Evolutionary conservation across 2,113 vertebrate species (phyloP), one percentile per base, ranked within the genome.

Genomic region (Esox niger): DNA sequence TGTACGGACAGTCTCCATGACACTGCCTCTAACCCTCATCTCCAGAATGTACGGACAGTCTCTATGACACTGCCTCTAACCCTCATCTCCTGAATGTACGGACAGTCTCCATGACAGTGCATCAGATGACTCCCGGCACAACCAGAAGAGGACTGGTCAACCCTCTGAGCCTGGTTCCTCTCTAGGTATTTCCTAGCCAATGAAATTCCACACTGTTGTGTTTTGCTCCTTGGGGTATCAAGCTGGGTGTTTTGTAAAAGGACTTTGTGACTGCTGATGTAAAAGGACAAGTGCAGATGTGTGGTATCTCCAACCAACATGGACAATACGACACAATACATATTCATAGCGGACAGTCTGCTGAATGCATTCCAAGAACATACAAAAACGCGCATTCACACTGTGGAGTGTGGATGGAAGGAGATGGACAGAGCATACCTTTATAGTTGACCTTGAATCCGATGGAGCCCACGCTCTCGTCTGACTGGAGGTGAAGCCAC

Each of bases 371-470:
- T n/a, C n/a, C 64, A 33, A 29, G 15, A 20, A 33, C 68, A 55
- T 21, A 38, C 27, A 35, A 20, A 46, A 23, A 47, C 55, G 31
- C 15, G 46, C 52, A 46, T 33, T 23, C 55, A 52, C 6, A 29
- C n/a, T n/a, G n/a, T n/a, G n/a, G n/a, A n/a, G n/a, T n/a, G n/a
- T n/a, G n/a, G n/a, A n/a, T n/a, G n/a, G n/a, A n/a, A n/a, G n/a
- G n/a, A n/a, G n/a, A n/a, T n/a, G n/a, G n/a, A n/a, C 10, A 47
- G 15, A 1, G 26, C 11, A 1, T 91, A 98, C 96, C 97, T 95
- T 98, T 97, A 88, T 97, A 98, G 92, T 96, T 98, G 84, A 98
- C 94, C 84, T 98, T 98, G 88, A 99, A 99, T 63, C 97, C 97
- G 17, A 98, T 95, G 1, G 96, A 98, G 71, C 97, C 97, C 71